These are phyloP conservation scores for Xiphophorus maculatus DNA, from an alignment of 2,113 vertebrate genomes.

Conservation along the genomic window DNA sequence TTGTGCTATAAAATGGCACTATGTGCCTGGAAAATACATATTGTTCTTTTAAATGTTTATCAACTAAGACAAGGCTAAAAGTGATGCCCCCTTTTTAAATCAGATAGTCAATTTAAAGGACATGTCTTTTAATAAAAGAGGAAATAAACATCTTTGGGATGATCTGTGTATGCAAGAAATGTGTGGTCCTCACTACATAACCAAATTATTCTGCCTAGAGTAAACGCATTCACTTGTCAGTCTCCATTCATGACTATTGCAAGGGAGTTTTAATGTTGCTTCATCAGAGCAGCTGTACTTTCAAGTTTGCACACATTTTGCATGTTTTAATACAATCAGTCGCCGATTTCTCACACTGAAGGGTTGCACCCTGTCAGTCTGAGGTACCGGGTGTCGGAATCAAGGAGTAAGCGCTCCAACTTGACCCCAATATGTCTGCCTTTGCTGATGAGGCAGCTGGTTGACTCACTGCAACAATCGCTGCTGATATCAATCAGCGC, in stretches of 20 bases:
- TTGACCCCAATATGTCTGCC: constrained; percentile 73
- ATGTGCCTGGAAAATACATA: too few relatives aligned
- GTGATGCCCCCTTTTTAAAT: background rate
- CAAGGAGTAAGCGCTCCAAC: constrained; percentile 36
- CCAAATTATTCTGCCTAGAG: background rate
- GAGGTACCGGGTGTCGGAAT: constrained; percentile 22
- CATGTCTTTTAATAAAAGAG: background rate
- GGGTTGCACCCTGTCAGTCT: constrained; percentile 33
- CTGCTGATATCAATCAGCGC: constrained; percentile 65
- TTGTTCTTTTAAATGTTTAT: background rate
- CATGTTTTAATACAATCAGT: constrained; percentile 46
- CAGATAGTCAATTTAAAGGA: background rate
- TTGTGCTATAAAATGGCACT: too few relatives aligned
- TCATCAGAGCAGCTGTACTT: constrained; percentile 12
- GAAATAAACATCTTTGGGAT: background rate
- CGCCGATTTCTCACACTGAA: constrained; percentile 20
- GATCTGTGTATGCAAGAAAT: background rate
- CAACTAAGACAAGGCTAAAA: background rate
- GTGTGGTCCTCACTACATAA: background rate
- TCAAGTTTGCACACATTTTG: constrained; percentile 10
- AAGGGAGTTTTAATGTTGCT: background rate
- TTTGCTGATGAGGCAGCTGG: constrained; percentile 68
- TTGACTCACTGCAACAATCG: constrained; percentile 64
- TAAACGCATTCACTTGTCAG: constrained; percentile 7
- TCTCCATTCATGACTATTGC: constrained; percentile 14